Base-by-base conservation (phyloP, 2,113 vertebrate species). In the Callipepla squamata region DNA sequence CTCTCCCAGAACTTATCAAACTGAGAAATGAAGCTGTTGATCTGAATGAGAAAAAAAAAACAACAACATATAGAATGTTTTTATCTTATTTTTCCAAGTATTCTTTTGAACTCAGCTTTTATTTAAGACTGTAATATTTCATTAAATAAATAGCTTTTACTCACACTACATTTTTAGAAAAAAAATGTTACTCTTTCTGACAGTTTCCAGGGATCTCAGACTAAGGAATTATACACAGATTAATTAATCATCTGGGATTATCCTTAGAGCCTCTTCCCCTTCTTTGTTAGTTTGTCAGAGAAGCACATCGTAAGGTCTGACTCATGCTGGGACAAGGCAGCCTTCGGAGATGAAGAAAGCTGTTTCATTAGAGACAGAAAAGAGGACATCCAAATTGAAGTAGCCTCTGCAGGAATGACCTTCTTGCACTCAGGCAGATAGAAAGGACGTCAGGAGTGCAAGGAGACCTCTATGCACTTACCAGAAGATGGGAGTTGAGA, bases 221-320 rank as follows among this genome's bases (percentile, higher is more conserved):
- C 50, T 91, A 93, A 93, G 65, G 50, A 34, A 51, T 88, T 88
- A 93, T 88, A 66, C 76, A 83, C 20, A 77, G 55, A 80, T 77
- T 63, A 78, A 91, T 91, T 85, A 94, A 84, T 90, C 68, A 74
- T 57, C 22, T 34, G 70, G 14, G 19, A 77, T 94, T 57, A 87
- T 73, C 38, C 32, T 82, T 63, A 74, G 78, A 75, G 30, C 22
- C 32, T 85, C 30, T 78, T 68, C 85, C 21, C 12, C 11, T 7
- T 8, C 51, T 92, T 57, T 23, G 59, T 44, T 51, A 85, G 80
- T 80, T 88, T 90, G 65, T 70, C 10, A 4, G 51, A 80, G 13
- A 77, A 83, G 47, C 32, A 63, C 2, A 40, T 47, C 19, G 51
- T 6, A 58, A 74, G 32, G 7, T 74, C 65, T 88, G 88, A 90